Base-by-base conservation (phyloP, 2,113 vertebrate species). In the Nanorana parkeri region DNA sequence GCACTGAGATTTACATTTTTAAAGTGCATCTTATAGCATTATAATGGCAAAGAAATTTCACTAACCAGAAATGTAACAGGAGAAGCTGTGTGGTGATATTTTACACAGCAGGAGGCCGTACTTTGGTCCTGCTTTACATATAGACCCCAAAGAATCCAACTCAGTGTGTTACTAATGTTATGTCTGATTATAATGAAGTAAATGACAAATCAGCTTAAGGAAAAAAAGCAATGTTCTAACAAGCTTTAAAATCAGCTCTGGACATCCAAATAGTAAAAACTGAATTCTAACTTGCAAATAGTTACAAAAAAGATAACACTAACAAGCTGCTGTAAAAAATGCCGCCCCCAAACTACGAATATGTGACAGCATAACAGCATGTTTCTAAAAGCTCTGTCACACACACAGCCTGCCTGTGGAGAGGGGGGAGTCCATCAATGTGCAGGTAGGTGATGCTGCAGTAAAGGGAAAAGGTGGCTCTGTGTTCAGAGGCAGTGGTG, bases 181-280 rank as follows among this genome's bases (percentile, higher is more conserved):
- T 79, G 29, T 32, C 52, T 66, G 28, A 26, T 85, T 86, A 10
- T 0, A 0, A 6, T 26, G 19, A 85, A 17, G 4, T 0, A 4
- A 56, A 68, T 66, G 81, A 86, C 83, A 86, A 87, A 89, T 86
- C 80, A 86, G 55, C 36, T 83, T 67, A 85, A 80, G 85, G 84
- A 87, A 86, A 15, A 83, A 77, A 63, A 60, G 1, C 15, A 3
- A 58, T 32, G 17, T 60, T 29, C 83, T 72, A 85, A 67, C 78
- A 32, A 61, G 20, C 68, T 77, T 85, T 84, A 84, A 87, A 84
- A 0, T 1, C 86, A 3, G 84, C 47, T 73, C 29, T 23, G 4
- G 41, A 73, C 24, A 74, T 23, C 26, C 17, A 66, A 55, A 66
- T 81, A 56, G 23, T 64, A 68, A 78, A 7, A 67, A 41, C 8